phyloP scores from a whole-genome alignment of 2,888 invertebrate genomes.

The Onthophagus sagittarius region DNA sequence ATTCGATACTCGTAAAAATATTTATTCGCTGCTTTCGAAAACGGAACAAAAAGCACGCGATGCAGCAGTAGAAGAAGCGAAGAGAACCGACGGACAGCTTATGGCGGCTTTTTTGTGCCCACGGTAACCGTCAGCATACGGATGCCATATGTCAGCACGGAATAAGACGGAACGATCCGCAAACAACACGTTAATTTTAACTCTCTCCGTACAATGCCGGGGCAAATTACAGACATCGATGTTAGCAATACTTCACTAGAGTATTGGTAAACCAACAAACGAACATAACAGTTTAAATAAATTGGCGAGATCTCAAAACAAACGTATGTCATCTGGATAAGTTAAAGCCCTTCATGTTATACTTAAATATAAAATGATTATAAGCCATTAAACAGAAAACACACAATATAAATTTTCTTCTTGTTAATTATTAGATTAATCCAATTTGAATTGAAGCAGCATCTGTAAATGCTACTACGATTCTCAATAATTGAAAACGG shows the following conservation, averaged over 20 bases:
- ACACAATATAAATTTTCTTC: too few relatives aligned
- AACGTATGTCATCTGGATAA: not conserved
- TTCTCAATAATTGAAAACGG: not conserved
- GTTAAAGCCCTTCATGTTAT: not conserved
- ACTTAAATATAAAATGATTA: not conserved
- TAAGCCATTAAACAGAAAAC: not conserved
- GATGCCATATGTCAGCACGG: not conserved
- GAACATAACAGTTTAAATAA: not conserved
- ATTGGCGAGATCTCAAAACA: not conserved
- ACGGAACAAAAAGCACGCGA: not conserved
- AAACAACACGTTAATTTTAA: not conserved
- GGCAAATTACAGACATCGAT: not conserved
- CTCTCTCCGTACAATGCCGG: not conserved
- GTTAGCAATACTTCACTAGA: not conserved
- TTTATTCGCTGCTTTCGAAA: not conserved
- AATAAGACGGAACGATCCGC: not conserved
- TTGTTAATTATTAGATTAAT: too few relatives aligned
- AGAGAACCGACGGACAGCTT: not conserved
- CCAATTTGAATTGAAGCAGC: too few relatives aligned
- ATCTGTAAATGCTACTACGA: too few relatives aligned
- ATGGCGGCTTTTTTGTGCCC: not conserved
- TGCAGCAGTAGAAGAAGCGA: not conserved
- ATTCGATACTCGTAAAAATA: not conserved
- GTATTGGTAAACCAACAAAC: not conserved
- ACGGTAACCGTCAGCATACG: not conserved